A percentile compares a stretch with the other conserved stretches of the same genome.
Evolutionary conservation across 2,797 vertebrate species (phyloP).

Genomic region (Labeo calbasu): DNA sequence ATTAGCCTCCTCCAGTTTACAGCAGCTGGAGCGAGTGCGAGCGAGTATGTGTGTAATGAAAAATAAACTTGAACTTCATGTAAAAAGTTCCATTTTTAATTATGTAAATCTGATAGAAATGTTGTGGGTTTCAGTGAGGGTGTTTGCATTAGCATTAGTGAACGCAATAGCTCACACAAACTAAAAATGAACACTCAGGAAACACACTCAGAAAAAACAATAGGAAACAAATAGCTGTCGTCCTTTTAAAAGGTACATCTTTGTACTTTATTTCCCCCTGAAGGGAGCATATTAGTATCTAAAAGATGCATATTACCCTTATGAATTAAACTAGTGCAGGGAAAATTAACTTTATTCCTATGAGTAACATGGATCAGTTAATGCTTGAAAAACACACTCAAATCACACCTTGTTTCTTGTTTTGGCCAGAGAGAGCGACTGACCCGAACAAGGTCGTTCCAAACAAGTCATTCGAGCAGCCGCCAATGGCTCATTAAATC

Average conservation of each 20-base stretch:
- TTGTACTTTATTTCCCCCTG: neutral
- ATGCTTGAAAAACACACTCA: neutral
- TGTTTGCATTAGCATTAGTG: neutral
- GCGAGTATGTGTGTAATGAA: constrained; percentile 18
- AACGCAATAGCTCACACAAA: neutral
- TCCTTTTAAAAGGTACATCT: neutral
- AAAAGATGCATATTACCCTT: neutral
- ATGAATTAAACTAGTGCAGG: neutral
- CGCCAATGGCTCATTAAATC: constrained; percentile 16
- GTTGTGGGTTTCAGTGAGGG: neutral
- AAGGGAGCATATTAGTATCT: neutral
- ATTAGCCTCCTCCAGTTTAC: constrained; percentile 67
- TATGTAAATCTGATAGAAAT: constrained; percentile 17
- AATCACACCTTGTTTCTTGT: neutral
- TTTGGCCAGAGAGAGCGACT: neutral
- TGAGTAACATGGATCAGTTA: neutral
- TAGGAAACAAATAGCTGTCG: too few relatives aligned
- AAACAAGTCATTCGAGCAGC: neutral
- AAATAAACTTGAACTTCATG: constrained; percentile 32
- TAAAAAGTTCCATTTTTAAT: constrained; percentile 17
- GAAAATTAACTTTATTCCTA: neutral
- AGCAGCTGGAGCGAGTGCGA: constrained; percentile 45
- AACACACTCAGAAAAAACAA: too few relatives aligned
- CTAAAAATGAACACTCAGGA: neutral
- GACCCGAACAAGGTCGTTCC: constrained; percentile 11